Conservation (phyloP, 2,113 vertebrate species). For the Panthera uncia region DNA sequence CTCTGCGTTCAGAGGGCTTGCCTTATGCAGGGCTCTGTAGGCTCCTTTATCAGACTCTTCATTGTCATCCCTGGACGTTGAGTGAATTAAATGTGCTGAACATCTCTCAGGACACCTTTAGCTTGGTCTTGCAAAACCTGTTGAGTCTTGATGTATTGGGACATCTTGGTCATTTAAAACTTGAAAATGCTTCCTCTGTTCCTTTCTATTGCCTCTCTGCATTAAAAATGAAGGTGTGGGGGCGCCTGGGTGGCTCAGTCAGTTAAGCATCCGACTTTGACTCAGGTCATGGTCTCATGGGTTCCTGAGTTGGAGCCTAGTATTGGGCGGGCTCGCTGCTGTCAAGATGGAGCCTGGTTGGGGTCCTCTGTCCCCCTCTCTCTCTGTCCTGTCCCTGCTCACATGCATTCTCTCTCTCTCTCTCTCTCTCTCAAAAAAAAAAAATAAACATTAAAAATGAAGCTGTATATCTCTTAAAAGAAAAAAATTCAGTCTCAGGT, state of each 20-base stretch:
- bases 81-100: neutral
- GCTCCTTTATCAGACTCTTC: neutral
- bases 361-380: too few species aligned
- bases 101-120: neutral
- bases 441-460: neutral
- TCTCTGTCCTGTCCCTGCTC: too few species aligned
- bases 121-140: neutral
- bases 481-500: neutral
- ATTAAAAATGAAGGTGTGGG: constrained; percentile 10
- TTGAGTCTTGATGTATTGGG: neutral
- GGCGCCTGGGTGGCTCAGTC: too few species aligned
- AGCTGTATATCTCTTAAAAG: constrained; percentile 36
- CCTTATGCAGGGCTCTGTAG: neutral
- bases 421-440: too few species aligned
- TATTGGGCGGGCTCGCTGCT: too few species aligned
- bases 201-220: constrained; percentile 40
- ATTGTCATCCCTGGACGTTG: neutral
- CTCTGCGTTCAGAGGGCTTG: neutral
- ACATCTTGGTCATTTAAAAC: neutral
- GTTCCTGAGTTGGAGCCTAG: too few species aligned
- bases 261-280: too few species aligned
- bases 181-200: constrained; percentile 37
- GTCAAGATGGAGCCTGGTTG: too few species aligned
- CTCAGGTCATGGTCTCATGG: too few species aligned
- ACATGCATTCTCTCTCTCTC: too few species aligned